phyloP scores from a whole-genome alignment of 2,797 vertebrate genomes.

The Gobio occitaniae region DNA sequence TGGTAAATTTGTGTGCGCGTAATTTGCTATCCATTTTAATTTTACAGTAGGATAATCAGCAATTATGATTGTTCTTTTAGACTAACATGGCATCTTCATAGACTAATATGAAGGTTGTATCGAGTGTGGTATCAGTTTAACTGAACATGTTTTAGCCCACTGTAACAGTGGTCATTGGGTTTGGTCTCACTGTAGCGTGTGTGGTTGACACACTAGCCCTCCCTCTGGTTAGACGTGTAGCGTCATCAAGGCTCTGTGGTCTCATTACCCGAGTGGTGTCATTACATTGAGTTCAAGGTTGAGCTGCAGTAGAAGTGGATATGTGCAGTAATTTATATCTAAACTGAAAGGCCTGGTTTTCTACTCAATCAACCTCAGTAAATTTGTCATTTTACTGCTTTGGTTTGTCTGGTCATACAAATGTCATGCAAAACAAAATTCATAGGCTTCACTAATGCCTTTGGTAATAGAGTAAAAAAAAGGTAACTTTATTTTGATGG shows the following conservation, averaged over 20 bases:
- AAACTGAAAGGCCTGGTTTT: conserved; percentile 33
- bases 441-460: neutral
- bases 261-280: conserved; percentile 46
- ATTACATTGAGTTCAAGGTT: conserved; percentile 47
- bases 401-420: conserved; percentile 36
- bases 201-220: conserved; percentile 53
- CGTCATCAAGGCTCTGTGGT: conserved; percentile 50
- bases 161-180: conserved; percentile 44
- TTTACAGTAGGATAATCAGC: neutral
- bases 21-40: neutral
- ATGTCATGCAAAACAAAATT: conserved; percentile 6
- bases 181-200: conserved; percentile 26
- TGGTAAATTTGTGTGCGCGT: neutral
- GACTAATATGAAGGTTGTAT: conserved; percentile 70
- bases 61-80: conserved; percentile 61
- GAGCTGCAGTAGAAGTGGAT: conserved; percentile 31
- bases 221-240: conserved; percentile 43
- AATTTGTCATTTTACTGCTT: conserved; percentile 30
- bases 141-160: conserved; percentile 52
- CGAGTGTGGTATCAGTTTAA: conserved; percentile 79
- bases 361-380: conserved; percentile 19
- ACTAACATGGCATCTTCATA: conserved; percentile 64
- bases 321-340: conserved; percentile 26
- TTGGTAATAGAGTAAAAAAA: neutral
- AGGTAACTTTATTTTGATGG: neutral